Percentiles rank a stretch among this genome's conserved stretches.
Evolutionary conservation across 2,888 invertebrate genomes (phyloP).

Genomic region (Frankliniella intonsa): DNA sequence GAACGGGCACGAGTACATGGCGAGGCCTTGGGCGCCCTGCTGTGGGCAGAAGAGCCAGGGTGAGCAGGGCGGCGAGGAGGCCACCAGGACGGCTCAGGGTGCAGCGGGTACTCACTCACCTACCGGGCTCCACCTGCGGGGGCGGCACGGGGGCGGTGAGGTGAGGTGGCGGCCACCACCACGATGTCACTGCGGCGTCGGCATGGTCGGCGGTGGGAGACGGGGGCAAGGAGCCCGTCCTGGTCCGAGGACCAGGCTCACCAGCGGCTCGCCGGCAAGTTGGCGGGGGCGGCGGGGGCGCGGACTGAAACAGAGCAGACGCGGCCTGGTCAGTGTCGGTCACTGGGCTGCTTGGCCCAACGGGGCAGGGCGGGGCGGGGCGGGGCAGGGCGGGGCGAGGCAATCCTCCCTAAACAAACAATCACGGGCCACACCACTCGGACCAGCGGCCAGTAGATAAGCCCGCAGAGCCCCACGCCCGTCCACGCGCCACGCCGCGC

Average conservation of each 20-base stretch:
- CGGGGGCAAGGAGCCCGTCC: neutral
- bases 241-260: neutral
- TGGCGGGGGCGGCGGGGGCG: neutral
- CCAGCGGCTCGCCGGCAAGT: neutral
- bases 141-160: neutral
- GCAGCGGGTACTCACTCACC: neutral
- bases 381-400: no score
- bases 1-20: slow-evolving; percentile 21
- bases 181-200: no score
- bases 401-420: no score
- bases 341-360: no score
- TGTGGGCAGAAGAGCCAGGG: neutral
- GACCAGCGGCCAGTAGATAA: no score
- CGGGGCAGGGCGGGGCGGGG: no score
- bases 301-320: neutral
- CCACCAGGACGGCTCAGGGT: neutral
- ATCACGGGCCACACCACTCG: no score
- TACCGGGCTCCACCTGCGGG: neutral
- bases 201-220: neutral
- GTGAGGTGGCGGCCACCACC: neutral
- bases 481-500: no score
- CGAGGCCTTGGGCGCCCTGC: neutral
- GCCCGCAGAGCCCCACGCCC: no score
- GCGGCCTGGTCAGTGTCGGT: neutral
- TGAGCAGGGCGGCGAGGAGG: neutral